These are phyloP conservation scores for Himalopsyche kuldschensis DNA, from an alignment of 2,888 invertebrate genomes.

Conservation along the genomic window DNA sequence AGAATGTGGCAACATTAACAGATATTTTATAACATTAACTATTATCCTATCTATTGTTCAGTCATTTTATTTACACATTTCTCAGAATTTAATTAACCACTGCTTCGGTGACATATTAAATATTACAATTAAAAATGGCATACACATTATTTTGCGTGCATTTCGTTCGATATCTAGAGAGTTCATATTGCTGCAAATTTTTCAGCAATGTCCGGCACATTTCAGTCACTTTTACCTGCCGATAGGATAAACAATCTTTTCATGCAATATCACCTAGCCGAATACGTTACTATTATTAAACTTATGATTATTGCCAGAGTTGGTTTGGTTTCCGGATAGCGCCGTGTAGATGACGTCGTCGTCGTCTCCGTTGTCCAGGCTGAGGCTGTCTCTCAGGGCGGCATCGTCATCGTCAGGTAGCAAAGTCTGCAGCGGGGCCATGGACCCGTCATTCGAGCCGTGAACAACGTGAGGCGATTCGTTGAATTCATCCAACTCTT, in stretches of 20 bases:
- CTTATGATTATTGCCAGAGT: conserved; percentile 15
- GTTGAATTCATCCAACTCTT: conserved; percentile 88
- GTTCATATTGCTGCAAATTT: too few species aligned
- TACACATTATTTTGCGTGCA: too few species aligned
- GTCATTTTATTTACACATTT: too few species aligned
- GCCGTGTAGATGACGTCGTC: conserved; percentile 55
- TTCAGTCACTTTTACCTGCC: background rate
- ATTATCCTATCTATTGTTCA: too few species aligned
- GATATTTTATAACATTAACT: too few species aligned
- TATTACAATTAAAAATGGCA: too few species aligned
- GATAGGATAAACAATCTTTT: background rate
- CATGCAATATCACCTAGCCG: background rate
- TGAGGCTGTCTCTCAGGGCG: conserved; percentile 6
- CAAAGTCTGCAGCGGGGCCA: conserved; percentile 44
- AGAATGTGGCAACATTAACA: too few species aligned
- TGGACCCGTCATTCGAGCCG: conserved; percentile 54
- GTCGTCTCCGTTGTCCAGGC: conserved; percentile 50
- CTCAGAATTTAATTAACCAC: too few species aligned
- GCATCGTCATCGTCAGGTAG: background rate
- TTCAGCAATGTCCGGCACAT: background rate
- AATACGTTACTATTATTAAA: conserved; percentile 13
- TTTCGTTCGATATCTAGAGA: too few species aligned
- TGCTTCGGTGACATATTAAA: too few species aligned
- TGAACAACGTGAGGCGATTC: conserved; percentile 85
- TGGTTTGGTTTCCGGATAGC: background rate